phyloP scores from a whole-genome alignment of 2,113 vertebrate species.

The Cromileptes altivelis region DNA sequence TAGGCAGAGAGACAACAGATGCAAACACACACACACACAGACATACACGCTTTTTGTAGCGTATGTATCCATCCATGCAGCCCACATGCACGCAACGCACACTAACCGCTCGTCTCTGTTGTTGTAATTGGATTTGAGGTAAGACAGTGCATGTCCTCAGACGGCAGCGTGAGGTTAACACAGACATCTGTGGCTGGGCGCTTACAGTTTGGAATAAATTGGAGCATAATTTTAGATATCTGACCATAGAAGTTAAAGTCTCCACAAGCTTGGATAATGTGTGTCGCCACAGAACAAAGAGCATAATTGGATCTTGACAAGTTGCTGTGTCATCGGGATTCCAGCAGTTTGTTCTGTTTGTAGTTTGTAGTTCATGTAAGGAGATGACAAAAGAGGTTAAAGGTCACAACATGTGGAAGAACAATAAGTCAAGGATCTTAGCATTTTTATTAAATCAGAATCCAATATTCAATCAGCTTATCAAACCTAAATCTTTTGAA shows the following conservation, averaged over 20 bases:
- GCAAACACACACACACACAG: background rate
- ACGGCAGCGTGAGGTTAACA: constrained; percentile 23
- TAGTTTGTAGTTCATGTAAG: background rate
- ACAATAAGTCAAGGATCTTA: background rate
- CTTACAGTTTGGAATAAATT: constrained; percentile 20
- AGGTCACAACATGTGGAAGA: background rate
- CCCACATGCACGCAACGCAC: constrained; percentile 34
- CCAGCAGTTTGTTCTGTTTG: background rate
- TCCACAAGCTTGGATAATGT: constrained; percentile 23
- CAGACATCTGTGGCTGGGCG: constrained; percentile 26
- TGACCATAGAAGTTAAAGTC: constrained; percentile 22
- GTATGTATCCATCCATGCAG: constrained; percentile 41
- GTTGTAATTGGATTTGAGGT: constrained; percentile 48
- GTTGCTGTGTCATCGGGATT: constrained; percentile 20
- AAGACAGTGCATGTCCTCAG: constrained; percentile 33
- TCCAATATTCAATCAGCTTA: background rate
- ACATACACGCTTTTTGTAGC: background rate
- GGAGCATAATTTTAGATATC: constrained; percentile 44
- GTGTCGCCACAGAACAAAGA: constrained; percentile 10
- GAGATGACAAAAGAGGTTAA: background rate
- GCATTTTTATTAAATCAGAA: background rate
- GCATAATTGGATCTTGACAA: constrained; percentile 23
- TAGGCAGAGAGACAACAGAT: constrained; percentile 37
- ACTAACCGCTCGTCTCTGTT: background rate
- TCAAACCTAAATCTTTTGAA: background rate